phyloP scores from a whole-genome alignment of 2,113 vertebrate species.

The Burhinus bistriatus region DNA sequence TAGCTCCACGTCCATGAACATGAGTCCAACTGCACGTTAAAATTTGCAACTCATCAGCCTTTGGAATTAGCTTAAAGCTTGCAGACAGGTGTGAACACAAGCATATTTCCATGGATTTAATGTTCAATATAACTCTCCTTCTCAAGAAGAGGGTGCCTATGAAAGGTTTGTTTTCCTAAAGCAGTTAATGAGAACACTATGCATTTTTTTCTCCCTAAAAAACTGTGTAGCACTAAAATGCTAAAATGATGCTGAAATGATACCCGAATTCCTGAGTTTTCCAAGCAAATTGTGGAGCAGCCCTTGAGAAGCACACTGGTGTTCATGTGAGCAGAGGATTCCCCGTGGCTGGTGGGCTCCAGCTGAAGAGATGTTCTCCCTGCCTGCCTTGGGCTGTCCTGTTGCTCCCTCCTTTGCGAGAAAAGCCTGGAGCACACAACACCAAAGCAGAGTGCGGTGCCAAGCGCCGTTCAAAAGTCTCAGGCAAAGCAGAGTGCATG shows the following conservation, averaged over 20 bases:
- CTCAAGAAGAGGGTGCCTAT: not conserved
- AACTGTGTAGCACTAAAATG: not conserved
- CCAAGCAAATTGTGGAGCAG: not conserved
- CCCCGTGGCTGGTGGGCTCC: not conserved
- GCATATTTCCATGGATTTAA: not conserved
- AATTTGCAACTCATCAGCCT: not conserved
- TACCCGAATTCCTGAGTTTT: not conserved
- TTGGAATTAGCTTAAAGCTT: not conserved
- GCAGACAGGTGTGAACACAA: not conserved
- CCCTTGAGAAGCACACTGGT: not conserved
- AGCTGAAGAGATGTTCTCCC: not conserved
- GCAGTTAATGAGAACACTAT: not conserved
- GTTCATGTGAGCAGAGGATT: not conserved
- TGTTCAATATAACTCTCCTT: not conserved
- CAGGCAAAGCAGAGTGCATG: not conserved
- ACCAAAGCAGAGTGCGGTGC: fast-evolving
- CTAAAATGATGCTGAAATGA: not conserved
- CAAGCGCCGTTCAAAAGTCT: not conserved
- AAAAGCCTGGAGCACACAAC: not conserved
- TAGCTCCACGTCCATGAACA: not conserved
- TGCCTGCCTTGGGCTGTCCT: not conserved
- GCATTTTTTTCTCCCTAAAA: not conserved
- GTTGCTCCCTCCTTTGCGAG: not conserved
- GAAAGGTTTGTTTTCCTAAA: not conserved
- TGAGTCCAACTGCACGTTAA: not conserved